A percentile compares a stretch with the other conserved stretches of the same genome.
phyloP scores from a whole-genome alignment of 2,888 invertebrate species.

The Epistrophella euchroma region DNA sequence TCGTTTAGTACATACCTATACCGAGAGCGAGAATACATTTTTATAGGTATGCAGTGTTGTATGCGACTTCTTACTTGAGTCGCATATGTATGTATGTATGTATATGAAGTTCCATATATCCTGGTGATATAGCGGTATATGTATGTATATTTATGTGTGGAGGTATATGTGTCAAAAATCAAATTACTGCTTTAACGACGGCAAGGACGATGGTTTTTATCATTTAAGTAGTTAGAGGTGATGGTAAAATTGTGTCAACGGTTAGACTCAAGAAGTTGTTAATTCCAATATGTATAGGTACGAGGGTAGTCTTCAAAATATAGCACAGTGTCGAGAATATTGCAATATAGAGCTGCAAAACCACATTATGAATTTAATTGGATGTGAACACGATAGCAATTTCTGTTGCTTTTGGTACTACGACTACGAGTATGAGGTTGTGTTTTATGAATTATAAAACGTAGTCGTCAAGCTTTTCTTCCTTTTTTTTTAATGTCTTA shows the following conservation, averaged over 20 bases:
- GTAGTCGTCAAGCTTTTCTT: background rate
- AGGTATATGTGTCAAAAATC: conserved; percentile 15
- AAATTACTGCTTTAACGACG: conserved; percentile 45
- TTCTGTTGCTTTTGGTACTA: conserved; percentile 19
- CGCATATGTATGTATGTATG: too few species aligned
- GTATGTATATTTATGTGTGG: background rate
- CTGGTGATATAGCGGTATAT: background rate
- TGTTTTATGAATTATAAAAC: background rate
- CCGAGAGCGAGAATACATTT: background rate
- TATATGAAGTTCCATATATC: background rate
- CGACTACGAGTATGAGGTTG: too few species aligned
- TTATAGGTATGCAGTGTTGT: background rate
- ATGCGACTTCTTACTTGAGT: too few species aligned
- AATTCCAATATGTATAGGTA: conserved; percentile 12
- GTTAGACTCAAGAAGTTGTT: conserved; percentile 24
- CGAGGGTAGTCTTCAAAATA: background rate
- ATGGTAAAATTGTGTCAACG: conserved; percentile 30
- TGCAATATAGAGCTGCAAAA: background rate
- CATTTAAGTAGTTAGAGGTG: conserved; percentile 10
- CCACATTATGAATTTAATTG: conserved; percentile 32
- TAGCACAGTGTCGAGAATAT: background rate
- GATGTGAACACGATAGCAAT: conserved; percentile 20
- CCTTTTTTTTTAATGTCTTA: too few species aligned
- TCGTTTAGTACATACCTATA: background rate
- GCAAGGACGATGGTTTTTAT: conserved; percentile 18